Evolutionary conservation across 2,113 vertebrate genomes (phyloP).

Genomic region (Perccottus glenii): DNA sequence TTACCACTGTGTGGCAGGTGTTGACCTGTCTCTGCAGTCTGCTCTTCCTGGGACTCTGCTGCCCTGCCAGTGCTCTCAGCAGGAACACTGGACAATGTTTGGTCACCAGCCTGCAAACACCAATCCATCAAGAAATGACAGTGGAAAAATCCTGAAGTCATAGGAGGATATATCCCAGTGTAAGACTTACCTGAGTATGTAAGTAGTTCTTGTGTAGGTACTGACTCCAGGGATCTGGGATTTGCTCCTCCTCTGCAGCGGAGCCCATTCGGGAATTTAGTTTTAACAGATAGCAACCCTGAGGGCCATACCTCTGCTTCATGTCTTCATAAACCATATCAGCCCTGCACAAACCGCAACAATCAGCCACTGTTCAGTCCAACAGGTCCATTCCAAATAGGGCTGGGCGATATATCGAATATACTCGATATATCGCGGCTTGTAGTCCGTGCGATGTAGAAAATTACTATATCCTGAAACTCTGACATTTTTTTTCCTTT

Average conservation of each 20-base stretch:
- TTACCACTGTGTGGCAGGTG: no score
- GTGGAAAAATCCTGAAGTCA: background rate
- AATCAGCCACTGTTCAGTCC: background rate
- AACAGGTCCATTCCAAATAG: background rate
- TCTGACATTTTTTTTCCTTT: no score
- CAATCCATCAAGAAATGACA: background rate
- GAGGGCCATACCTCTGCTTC: constrained; percentile 95
- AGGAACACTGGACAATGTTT: background rate
- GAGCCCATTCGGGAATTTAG: constrained; percentile 89
- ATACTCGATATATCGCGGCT: no score
- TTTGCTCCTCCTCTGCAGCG: constrained; percentile 89
- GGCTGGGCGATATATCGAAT: no score
- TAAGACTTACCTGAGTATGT: constrained; percentile 82
- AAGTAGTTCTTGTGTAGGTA: constrained; percentile 91
- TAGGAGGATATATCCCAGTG: no score
- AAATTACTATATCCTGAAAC: no score
- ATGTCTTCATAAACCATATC: constrained; percentile 95
- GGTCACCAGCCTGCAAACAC: background rate
- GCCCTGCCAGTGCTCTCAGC: background rate
- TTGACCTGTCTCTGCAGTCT: constrained; percentile 82
- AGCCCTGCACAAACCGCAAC: constrained; percentile 79
- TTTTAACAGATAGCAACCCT: constrained; percentile 96
- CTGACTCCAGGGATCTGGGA: constrained; percentile 98
- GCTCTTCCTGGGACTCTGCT: background rate
- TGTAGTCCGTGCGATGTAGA: no score